Conservation (phyloP, 1,140 invertebrate species). For the Chironomus tepperi region DNA sequence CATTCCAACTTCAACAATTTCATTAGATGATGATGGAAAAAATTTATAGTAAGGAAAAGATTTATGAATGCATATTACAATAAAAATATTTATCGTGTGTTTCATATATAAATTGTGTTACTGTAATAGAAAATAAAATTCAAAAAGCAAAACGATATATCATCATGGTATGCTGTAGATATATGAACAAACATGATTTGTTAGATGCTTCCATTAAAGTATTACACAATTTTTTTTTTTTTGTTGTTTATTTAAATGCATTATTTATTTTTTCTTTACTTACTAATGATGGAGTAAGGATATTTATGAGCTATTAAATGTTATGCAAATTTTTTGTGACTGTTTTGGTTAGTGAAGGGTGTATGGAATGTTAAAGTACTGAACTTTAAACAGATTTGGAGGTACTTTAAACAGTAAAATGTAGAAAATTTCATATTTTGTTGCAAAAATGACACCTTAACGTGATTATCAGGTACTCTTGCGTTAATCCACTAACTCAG, state of each 20-base stretch:
- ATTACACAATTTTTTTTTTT: no score
- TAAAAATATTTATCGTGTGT: not conserved
- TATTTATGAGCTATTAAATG: not conserved
- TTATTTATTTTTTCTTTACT: conserved; percentile 29
- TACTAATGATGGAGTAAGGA: conserved; percentile 28
- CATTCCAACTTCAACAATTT: conserved; percentile 1
- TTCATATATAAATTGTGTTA: no score
- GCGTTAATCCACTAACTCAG: no score
- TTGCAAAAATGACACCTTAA: no score
- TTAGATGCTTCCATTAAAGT: not conserved
- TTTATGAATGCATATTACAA: conserved; percentile 9
- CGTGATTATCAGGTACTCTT: no score
- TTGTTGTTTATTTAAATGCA: no score
- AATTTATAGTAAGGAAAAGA: conserved; percentile 14
- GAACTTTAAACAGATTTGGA: no score
- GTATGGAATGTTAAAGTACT: no score
- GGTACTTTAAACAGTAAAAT: no score
- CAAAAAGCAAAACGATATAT: not conserved
- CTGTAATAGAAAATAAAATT: no score
- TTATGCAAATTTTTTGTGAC: not conserved
- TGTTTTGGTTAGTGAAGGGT: no score
- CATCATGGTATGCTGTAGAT: not conserved
- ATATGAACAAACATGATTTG: not conserved
- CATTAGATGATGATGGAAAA: conserved; percentile 7
- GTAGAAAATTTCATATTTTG: no score